A percentile compares a stretch with the other conserved stretches of the same genome.
Evolutionary conservation across 2,888 invertebrate species (phyloP).

Genomic region (Macaria liturata): DNA sequence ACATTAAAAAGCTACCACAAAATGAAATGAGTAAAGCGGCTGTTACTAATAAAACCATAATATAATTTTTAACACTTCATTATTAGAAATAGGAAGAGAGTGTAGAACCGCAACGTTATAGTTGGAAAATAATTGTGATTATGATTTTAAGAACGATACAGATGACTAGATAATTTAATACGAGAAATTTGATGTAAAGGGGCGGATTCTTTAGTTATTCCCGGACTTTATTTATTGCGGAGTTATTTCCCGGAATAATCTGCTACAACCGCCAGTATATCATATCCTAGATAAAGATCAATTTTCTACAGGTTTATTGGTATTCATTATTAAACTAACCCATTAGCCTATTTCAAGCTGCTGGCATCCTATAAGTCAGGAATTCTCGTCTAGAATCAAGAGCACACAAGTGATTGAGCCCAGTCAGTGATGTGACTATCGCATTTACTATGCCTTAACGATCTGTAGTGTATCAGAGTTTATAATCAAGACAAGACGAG

Average conservation of each 20-base stretch:
- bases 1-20: slow-evolving; percentile 60
- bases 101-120: too few species aligned
- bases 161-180: too few species aligned
- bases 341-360: slow-evolving; percentile 13
- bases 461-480: slow-evolving; percentile 50
- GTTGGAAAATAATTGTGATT: too few species aligned
- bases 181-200: too few species aligned
- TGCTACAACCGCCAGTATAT: not conserved
- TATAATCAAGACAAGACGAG: slow-evolving; percentile 42
- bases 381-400: slow-evolving; percentile 35
- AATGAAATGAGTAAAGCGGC: slow-evolving; percentile 46
- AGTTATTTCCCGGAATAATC: slow-evolving; percentile 1
- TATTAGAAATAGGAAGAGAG: not conserved
- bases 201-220: too few species aligned
- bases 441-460: slow-evolving; percentile 50
- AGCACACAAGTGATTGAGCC: slow-evolving; percentile 33
- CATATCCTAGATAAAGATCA: slow-evolving; percentile 5
- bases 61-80: slow-evolving; percentile 25
- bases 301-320: slow-evolving; percentile 3
- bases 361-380: slow-evolving; percentile 5
- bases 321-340: slow-evolving; percentile 8
- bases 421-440: slow-evolving; percentile 33
- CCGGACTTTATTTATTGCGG: too few species aligned
- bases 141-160: too few species aligned
- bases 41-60: slow-evolving; percentile 50